These are phyloP conservation scores for Invenusta paracnida DNA, from an alignment of 2,888 invertebrate species.

Conservation along the genomic window DNA sequence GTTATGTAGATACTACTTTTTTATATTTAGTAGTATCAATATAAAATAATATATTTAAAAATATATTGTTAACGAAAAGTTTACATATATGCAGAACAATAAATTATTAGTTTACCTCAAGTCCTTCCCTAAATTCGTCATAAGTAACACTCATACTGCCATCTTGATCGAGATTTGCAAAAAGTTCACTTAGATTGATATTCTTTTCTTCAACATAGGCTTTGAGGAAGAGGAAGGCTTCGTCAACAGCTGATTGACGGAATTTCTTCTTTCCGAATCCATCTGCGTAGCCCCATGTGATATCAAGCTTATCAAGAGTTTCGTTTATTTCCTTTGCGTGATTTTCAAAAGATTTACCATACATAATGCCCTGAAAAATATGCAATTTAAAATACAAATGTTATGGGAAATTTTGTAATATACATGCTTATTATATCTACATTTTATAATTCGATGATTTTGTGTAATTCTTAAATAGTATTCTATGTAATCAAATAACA, in stretches of 20 bases:
- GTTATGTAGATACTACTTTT: too few species aligned
- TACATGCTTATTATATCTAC: too few species aligned
- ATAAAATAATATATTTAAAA: too few species aligned
- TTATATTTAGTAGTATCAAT: too few species aligned
- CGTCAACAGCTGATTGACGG: conserved; percentile 51
- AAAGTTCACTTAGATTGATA: conserved; percentile 54
- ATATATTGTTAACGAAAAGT: too few species aligned
- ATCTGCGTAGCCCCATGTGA: conserved; percentile 53
- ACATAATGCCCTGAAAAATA: conserved; percentile 45
- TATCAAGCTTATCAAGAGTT: conserved; percentile 49
- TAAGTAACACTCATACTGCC: conserved; percentile 55
- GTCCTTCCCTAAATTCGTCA: conserved; percentile 54
- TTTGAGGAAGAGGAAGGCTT: conserved; percentile 53
- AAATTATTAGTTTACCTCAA: conserved; percentile 50
- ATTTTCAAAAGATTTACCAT: conserved; percentile 48
- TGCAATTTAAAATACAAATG: too few species aligned
- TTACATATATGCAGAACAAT: too few species aligned
- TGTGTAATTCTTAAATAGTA: too few species aligned
- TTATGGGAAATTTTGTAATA: too few species aligned
- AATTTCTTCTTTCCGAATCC: conserved; percentile 55
- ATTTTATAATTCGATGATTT: too few species aligned
- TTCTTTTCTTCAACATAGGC: conserved; percentile 52
- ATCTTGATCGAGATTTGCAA: conserved; percentile 55
- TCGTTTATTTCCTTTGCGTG: conserved; percentile 48
- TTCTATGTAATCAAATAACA: background rate